Evolutionary conservation across 2,888 invertebrate species (phyloP), one percentile per base, ranked within the genome.

Genomic region (Linyphia triangularis): DNA sequence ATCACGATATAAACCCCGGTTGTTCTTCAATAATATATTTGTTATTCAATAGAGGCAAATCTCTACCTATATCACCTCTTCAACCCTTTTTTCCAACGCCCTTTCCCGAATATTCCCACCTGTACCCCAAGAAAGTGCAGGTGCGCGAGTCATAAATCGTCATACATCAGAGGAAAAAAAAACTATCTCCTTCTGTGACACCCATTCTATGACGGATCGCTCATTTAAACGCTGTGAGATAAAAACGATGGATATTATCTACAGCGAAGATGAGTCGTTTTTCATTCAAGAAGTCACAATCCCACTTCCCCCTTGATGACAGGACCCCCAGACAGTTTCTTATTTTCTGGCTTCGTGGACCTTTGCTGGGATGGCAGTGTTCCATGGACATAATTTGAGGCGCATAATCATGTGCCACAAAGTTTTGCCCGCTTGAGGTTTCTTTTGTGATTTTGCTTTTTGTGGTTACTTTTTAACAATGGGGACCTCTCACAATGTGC

Each of bases 171-270:
- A 7, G 13, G 10, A 33, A 33, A n/a, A 63, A 24, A 16, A 57
- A 61, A 61, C 30, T 70, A 43, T 70, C 37, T 37, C 57, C 75
- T 22, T 24, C 22, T 40, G 37, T 37, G 61, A 37, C 61, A 59
- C 26, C 33, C 61, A 24, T 43, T 10, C 16, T 40, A 77, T 77
- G 75, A 77, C 61, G 61, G 59, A 77, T 13, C 26, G 61, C 37
- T 37, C 40, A 77, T 61, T 77, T 61, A 24, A 7, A 51, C 19
- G 57, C 28, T 9, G 33, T 22, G 30, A 30, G 75, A 77, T 77
- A 77, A 61, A 33, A 61, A 77, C 61, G 61, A 37, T 30, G n/a
- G 75, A 61, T 77, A 63, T 77, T 77, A 77, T 61, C 61, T 77
- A 22, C 26, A 33, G n/a, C 37, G 22, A 61, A 37, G 33, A 77